Evolutionary conservation across 1,140 invertebrate genomes (phyloP).

Genomic region (Sycobia sp.): DNA sequence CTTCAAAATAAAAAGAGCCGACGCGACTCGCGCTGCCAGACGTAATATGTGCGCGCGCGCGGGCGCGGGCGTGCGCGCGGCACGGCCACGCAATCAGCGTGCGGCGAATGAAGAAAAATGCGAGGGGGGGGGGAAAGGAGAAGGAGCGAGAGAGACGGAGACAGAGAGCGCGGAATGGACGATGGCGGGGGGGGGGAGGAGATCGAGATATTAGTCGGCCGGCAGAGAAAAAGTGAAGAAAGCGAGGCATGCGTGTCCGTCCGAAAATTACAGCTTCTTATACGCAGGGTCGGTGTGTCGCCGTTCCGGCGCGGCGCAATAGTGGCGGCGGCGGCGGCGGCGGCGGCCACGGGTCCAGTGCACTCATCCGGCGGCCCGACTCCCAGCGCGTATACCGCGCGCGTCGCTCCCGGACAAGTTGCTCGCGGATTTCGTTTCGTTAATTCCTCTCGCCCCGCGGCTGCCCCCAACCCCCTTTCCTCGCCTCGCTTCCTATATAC

Average conservation of each 20-base stretch:
- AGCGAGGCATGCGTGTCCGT: background rate
- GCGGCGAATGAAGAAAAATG: slow-evolving; percentile 1
- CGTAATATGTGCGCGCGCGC: background rate
- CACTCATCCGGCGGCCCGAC: background rate
- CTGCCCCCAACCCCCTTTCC: no score
- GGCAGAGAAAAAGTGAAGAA: background rate
- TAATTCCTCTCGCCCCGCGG: slow-evolving; percentile 17
- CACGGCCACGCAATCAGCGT: slow-evolving; percentile 11
- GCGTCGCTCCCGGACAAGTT: slow-evolving; percentile 23
- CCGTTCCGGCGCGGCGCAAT: no score
- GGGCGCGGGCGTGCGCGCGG: no score
- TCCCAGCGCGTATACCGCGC: slow-evolving; percentile 4
- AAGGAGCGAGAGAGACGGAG: no score
- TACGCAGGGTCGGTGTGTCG: no score
- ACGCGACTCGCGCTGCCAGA: background rate
- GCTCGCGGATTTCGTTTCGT: slow-evolving; percentile 29
- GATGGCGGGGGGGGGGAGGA: background rate
- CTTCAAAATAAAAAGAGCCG: background rate
- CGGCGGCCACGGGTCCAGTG: background rate
- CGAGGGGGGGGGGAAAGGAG: background rate
- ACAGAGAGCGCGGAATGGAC: no score
- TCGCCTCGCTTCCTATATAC: no score
- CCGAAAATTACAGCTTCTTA: slow-evolving; percentile 13
- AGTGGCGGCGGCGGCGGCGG: background rate
- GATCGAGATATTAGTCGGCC: no score